Conservation (phyloP, 2,113 vertebrate genomes). For the Rynchops niger region DNA sequence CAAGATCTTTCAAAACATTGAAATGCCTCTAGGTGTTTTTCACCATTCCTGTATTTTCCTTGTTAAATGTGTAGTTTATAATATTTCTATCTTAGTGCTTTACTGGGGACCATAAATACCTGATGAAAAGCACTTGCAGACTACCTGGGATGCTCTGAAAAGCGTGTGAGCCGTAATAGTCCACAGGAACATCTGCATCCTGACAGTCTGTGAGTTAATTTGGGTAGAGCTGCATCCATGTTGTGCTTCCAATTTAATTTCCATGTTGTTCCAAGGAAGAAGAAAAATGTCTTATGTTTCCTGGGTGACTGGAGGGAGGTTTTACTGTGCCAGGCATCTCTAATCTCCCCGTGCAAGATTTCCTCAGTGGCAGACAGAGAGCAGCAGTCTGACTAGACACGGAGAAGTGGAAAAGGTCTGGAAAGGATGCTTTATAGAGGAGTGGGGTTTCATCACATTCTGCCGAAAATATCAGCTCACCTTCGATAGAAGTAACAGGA, state of each 20-base stretch:
- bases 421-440: not conserved
- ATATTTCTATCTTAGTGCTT: slow-evolving; percentile 6
- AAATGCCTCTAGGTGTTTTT: not conserved
- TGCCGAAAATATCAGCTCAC: not conserved
- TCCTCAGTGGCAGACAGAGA: not conserved
- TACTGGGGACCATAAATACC: slow-evolving; percentile 18
- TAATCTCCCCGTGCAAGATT: not conserved
- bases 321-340: slow-evolving; percentile 26
- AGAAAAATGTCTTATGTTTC: slow-evolving; percentile 26
- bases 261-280: slow-evolving; percentile 10
- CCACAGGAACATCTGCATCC: slow-evolving; percentile 34
- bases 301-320: slow-evolving; percentile 32
- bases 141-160: slow-evolving; percentile 19
- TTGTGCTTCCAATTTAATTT: slow-evolving; percentile 38
- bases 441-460: not conserved
- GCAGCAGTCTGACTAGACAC: not conserved
- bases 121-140: not conserved
- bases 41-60: not conserved
- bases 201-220: slow-evolving; percentile 30
- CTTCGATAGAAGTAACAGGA: not conserved
- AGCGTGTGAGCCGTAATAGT: not conserved
- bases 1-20: not conserved
- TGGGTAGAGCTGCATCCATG: not conserved
- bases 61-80: not conserved
- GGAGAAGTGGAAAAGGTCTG: not conserved